Evolutionary conservation across 2,797 vertebrate genomes (phyloP).

Genomic region (Poecilia picta): DNA sequence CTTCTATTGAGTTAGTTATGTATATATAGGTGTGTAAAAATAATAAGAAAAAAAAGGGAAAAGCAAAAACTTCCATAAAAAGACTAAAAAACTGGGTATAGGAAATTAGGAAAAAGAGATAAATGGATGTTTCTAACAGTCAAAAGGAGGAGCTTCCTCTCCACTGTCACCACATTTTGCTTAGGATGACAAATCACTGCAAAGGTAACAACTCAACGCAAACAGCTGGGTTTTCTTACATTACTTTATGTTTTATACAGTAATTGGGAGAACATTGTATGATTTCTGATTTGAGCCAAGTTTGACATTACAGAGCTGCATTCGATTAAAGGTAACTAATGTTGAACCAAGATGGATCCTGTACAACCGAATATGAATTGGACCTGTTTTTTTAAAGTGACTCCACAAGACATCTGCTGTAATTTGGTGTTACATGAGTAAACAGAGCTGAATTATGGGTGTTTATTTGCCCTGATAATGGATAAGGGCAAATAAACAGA

Average conservation of each 20-base stretch:
- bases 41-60: too few species aligned
- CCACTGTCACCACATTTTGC: not conserved
- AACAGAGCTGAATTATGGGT: not conserved
- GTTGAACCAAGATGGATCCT: not conserved
- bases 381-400: not conserved
- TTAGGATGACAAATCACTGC: not conserved
- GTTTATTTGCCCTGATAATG: too few species aligned
- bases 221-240: not conserved
- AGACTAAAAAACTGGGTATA: too few species aligned
- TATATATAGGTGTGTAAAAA: too few species aligned
- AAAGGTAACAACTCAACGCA: not conserved
- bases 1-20: too few species aligned
- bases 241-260: not conserved
- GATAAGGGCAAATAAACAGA: not conserved
- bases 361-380: not conserved
- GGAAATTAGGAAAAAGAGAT: too few species aligned
- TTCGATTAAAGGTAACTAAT: not conserved
- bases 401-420: not conserved
- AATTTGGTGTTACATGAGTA: not conserved
- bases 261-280: not conserved
- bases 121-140: not conserved
- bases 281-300: not conserved
- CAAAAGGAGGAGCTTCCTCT: not conserved
- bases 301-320: not conserved
- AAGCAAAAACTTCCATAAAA: too few species aligned